Evolutionary conservation across 2,888 invertebrate genomes (phyloP), one percentile per base, ranked within the genome.

Genomic region (Tipula confusa): DNA sequence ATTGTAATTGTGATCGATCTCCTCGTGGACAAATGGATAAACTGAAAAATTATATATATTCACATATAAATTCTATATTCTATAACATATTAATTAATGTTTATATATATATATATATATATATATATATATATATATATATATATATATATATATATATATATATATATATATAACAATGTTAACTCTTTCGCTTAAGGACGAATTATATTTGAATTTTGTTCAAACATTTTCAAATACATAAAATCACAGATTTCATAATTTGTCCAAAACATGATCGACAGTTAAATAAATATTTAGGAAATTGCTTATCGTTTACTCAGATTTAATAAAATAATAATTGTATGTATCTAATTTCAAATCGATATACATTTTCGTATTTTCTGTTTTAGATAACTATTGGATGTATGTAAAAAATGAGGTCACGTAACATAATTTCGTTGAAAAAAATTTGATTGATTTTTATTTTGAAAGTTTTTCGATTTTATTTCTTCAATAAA

Each of bases 1-100:
- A 94, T 89, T 96, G 96, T 86, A 96, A 93, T 90, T 96, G 96
- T 85, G 95, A 94, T 87, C 96, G 94, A 90, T 96, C 96, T 85
- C 94, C 93, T 87, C 96, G 92, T 86, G 96, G 95, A 90, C 96
- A 96, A 85, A 95, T 95, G 85, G 95, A 94, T 87, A 95, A 92
- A 89, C 96, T 96, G 92, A 87, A 93, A n/a, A n/a, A n/a, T n/a
- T n/a, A n/a, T n/a, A n/a, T n/a, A n/a, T n/a, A n/a, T n/a, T n/a
- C n/a, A n/a, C n/a, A n/a, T n/a, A n/a, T n/a, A n/a, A n/a, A n/a
- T n/a, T n/a, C n/a, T n/a, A n/a, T n/a, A n/a, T n/a, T n/a, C n/a
- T n/a, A n/a, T n/a, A n/a, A n/a, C n/a, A n/a, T n/a, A n/a, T n/a
- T n/a, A n/a, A n/a, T n/a, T n/a, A n/a, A n/a, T n/a, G n/a, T n/a